Evolutionary conservation across 2,888 invertebrate genomes (phyloP).

Genomic region (Philaethria dido): DNA sequence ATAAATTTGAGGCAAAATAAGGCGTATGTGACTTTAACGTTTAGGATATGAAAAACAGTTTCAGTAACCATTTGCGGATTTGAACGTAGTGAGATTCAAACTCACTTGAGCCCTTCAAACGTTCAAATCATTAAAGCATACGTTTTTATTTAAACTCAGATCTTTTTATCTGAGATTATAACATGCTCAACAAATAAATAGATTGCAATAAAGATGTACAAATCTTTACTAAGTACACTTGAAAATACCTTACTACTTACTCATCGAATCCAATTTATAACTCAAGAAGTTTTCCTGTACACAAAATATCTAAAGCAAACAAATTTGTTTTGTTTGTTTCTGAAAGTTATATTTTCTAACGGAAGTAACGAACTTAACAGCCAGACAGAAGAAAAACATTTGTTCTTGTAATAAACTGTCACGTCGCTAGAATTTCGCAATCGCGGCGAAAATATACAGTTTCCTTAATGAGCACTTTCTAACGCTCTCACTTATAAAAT

Average conservation of each 20-base stretch:
- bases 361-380: slow-evolving; percentile 40
- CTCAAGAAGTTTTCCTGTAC: neutral
- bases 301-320: slow-evolving; percentile 21
- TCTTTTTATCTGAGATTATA: neutral
- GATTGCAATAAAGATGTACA: neutral
- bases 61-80: no score
- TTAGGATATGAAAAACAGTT: no score
- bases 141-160: no score
- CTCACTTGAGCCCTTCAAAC: no score
- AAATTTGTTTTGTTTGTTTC: slow-evolving; percentile 29
- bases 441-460: slow-evolving; percentile 30
- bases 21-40: no score
- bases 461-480: slow-evolving; percentile 36
- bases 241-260: neutral
- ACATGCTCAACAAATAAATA: neutral
- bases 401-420: slow-evolving; percentile 43
- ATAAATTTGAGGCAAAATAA: no score
- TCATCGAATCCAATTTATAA: slow-evolving; percentile 1
- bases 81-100: no score
- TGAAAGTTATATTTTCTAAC: slow-evolving; percentile 30
- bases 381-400: slow-evolving; percentile 43
- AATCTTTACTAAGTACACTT: neutral
- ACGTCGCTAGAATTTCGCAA: slow-evolving; percentile 32
- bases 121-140: no score
- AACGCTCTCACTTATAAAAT: slow-evolving; percentile 3